These are phyloP conservation scores for Hassar affinis DNA, from an alignment of 2,113 vertebrate genomes.

Conservation along the genomic window DNA sequence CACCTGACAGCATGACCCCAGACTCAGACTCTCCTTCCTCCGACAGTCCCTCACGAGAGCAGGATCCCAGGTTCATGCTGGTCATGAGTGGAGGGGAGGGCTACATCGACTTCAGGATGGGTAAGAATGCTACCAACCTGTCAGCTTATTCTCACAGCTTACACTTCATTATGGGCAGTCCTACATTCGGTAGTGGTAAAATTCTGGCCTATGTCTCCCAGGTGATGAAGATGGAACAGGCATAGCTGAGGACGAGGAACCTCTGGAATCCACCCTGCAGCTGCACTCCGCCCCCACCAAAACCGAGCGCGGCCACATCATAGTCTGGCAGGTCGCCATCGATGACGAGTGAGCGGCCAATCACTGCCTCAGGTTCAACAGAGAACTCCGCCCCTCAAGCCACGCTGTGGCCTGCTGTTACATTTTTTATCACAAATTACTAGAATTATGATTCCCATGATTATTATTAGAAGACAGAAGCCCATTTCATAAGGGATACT, in stretches of 20 bases:
- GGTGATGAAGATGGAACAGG: conserved; percentile 91
- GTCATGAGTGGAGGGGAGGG: conserved; percentile 96
- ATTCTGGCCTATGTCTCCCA: conserved; percentile 50
- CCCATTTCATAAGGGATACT: conserved; percentile 53
- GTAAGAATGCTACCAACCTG: conserved; percentile 67
- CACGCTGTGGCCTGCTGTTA: conserved; percentile 53
- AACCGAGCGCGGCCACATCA: conserved; percentile 93
- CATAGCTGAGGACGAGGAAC: conserved; percentile 76
- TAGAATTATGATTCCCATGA: conserved; percentile 53
- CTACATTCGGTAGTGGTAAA: neutral
- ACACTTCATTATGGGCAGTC: neutral
- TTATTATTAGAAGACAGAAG: conserved; percentile 56
- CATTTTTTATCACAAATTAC: conserved; percentile 48
- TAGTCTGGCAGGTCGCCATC: conserved; percentile 94
- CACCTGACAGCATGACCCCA: conserved; percentile 71
- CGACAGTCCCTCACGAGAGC: conserved; percentile 73
- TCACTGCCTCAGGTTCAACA: conserved; percentile 50
- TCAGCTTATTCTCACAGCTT: neutral
- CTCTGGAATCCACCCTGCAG: conserved; percentile 69
- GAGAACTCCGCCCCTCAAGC: conserved; percentile 42
- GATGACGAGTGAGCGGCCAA: conserved; percentile 78
- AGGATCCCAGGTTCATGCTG: conserved; percentile 79
- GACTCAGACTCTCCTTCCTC: conserved; percentile 75
- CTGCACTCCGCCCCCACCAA: conserved; percentile 83
- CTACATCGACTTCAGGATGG: conserved; percentile 96